A percentile compares a stretch with the other conserved stretches of the same genome.
These are phyloP conservation scores for Tenthredo amoena DNA, from an alignment of 2,888 invertebrate species.

Conservation along the genomic window DNA sequence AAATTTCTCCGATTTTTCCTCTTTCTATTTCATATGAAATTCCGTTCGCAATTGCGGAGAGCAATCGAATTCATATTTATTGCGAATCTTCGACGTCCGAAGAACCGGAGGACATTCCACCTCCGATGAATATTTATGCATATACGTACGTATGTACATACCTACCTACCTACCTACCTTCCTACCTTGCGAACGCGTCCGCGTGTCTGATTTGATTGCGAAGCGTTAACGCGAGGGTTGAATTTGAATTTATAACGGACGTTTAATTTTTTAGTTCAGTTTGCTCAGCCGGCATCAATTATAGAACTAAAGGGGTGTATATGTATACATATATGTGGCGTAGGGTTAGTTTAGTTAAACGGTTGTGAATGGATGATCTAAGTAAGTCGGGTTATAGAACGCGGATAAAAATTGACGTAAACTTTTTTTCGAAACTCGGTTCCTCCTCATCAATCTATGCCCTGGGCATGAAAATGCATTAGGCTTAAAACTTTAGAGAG, in stretches of 20 bases:
- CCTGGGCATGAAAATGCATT: slow-evolving; percentile 69
- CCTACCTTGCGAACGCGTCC: slow-evolving; percentile 20
- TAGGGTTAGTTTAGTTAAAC: slow-evolving; percentile 41
- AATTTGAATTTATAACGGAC: slow-evolving; percentile 72
- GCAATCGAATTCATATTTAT: slow-evolving; percentile 16
- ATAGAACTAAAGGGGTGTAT: background rate
- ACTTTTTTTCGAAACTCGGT: slow-evolving; percentile 45
- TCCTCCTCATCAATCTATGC: slow-evolving; percentile 67
- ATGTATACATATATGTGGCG: background rate
- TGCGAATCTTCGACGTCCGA: slow-evolving; percentile 11
- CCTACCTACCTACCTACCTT: background rate
- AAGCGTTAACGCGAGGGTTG: slow-evolving; percentile 5
- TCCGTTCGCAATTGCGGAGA: background rate
- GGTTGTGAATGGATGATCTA: slow-evolving; percentile 41
- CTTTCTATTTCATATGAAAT: background rate
- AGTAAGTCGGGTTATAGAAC: background rate
- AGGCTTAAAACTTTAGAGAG: slow-evolving; percentile 59
- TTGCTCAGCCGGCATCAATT: slow-evolving; percentile 71
- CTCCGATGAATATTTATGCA: slow-evolving; percentile 34
- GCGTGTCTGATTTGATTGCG: slow-evolving; percentile 21
- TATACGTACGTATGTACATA: background rate
- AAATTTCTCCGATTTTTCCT: background rate
- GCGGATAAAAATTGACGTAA: slow-evolving; percentile 23
- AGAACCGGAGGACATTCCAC: background rate
- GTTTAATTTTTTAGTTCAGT: slow-evolving; percentile 72